Base-by-base conservation (phyloP, 2,113 vertebrate species). In the Thymallus thymallus region DNA sequence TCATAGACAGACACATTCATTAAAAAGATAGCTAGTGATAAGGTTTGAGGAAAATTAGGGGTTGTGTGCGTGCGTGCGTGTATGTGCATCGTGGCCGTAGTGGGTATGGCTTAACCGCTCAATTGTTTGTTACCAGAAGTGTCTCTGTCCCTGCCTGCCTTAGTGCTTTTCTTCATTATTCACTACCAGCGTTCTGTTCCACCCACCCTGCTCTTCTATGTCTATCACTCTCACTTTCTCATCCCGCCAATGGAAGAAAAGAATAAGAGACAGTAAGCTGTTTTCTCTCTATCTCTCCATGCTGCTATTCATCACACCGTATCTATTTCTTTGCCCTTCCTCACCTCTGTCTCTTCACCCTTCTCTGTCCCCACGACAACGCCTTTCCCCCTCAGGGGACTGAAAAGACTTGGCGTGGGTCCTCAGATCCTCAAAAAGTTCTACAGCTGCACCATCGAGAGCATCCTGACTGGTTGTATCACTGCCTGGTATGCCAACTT, bases 161-260 rank as follows among this genome's bases (percentile, higher is more conserved):
- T 23, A 18, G 72, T 63, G 20, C 1, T 71, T 64, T 48, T 66
- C 24, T 76, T 63, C 55, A 80, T 82, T 74, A 82, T 76, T 67
- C 63, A 82, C 76, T 72, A 75, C 71, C 72, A 56, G 61, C 46
- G 23, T 23, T 62, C 68, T 74, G 72, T 45, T 26, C 24, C 14
- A 23, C 41, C 65, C 29, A 51, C 24, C 41, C 46, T 70, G 29
- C 71, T 24, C 60, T 46, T 60, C n/a, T 14, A 26, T 51, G 48
- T 35, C 18, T 56, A 63, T 67, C 35, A 18, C 46, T 74, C 46
- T 30, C 23, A 10, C 3, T 70, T 14, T 14, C n/a, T 22, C 30
- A 24, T 64, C 26, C 45, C 18, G 18, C 5, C 72, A 55, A 56
- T 24, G 30, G 24, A 5, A 30, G 12, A 56, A 58, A 35, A 68